A percentile compares a stretch with the other conserved stretches of the same genome.
These are phyloP conservation scores for Stomorhina lunata DNA, from an alignment of 2,888 invertebrate species.

Conservation along the genomic window DNA sequence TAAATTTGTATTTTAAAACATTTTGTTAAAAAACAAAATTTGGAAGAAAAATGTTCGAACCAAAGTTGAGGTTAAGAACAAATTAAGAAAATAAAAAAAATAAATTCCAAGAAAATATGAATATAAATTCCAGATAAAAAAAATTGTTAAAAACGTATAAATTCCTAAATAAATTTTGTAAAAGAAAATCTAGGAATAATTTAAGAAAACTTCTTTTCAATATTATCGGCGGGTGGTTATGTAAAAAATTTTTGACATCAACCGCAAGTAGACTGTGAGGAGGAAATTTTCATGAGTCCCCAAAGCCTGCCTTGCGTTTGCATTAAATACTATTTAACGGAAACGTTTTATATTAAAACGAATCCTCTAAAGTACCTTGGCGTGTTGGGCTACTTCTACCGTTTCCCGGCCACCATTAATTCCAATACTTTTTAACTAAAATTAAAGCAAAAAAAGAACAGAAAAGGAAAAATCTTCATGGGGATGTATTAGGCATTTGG, in stretches of 20 bases:
- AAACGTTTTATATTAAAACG: neutral
- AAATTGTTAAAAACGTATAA: neutral
- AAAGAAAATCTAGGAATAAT: neutral
- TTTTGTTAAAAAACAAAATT: neutral
- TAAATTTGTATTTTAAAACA: neutral
- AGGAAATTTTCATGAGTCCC: neutral
- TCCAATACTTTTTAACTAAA: conserved; percentile 68
- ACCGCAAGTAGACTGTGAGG: conserved; percentile 27
- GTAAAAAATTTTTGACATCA: conserved; percentile 65
- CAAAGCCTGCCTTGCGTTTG: conserved; percentile 16
- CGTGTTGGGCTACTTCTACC: conserved; percentile 42
- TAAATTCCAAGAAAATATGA: no score
- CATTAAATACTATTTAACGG: neutral
- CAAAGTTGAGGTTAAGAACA: conserved; percentile 67
- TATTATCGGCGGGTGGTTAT: conserved; percentile 54
- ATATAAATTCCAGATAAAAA: no score
- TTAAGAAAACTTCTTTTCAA: conserved; percentile 6
- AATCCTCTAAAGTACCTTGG: conserved; percentile 47
- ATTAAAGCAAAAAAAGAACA: conserved; percentile 54
- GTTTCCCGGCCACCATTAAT: conserved; percentile 58
- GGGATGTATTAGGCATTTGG: conserved; percentile 32
- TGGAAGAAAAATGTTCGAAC: neutral
- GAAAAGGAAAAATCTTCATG: conserved; percentile 31
- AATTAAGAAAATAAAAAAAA: neutral
- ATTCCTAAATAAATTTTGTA: neutral